These are phyloP conservation scores for Archips xylosteana DNA, from an alignment of 2,888 invertebrate genomes.

Conservation along the genomic window DNA sequence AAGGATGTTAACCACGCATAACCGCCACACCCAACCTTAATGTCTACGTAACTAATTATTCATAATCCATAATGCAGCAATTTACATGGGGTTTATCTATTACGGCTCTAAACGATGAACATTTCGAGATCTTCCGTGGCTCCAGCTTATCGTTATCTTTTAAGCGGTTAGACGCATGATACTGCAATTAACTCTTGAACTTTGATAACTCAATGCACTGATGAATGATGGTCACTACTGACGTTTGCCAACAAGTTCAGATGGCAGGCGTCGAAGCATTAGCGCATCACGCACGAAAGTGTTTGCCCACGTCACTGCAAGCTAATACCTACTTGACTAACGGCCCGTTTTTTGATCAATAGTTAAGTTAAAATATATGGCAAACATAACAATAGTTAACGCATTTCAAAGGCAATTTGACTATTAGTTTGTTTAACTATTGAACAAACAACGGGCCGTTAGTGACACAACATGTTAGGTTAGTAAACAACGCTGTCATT, in stretches of 20 bases:
- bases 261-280: neutral
- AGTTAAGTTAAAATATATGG: too few species aligned
- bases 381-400: too few species aligned
- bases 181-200: neutral
- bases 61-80: too few species aligned
- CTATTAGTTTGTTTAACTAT: too few species aligned
- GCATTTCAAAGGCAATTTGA: too few species aligned
- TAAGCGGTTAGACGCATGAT: neutral
- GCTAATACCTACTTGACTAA: neutral
- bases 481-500: neutral
- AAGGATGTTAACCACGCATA: too few species aligned
- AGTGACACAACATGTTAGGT: neutral
- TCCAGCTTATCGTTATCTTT: neutral
- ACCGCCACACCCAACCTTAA: too few species aligned
- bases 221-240: neutral
- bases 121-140: neutral
- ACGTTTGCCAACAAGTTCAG: slow-evolving; percentile 7
- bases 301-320: neutral
- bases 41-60: too few species aligned
- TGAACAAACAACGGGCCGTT: too few species aligned
- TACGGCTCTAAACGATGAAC: neutral
- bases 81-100: too few species aligned
- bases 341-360: too few species aligned
- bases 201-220: neutral
- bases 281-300: neutral